Evolutionary conservation across 1,140 invertebrate species (phyloP).

Genomic region (Bombus huntii): DNA sequence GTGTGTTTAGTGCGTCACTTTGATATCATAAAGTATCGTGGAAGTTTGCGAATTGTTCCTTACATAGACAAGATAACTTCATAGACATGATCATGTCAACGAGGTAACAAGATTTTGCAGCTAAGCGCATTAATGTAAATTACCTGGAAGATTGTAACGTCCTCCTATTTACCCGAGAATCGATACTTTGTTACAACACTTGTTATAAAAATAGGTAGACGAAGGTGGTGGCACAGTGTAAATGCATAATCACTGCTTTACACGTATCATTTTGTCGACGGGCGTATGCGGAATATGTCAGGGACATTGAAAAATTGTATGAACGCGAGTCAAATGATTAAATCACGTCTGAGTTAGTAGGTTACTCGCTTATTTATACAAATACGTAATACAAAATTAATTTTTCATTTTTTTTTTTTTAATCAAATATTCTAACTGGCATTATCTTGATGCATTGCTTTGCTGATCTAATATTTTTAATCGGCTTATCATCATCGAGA

Average conservation of each 20-base stretch:
- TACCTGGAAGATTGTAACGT: constrained; percentile 56
- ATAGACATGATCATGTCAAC: constrained; percentile 49
- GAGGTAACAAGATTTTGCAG: constrained; percentile 30
- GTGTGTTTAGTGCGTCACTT: not conserved
- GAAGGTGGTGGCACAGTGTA: not conserved
- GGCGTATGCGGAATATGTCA: not conserved
- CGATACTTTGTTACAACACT: constrained; percentile 1
- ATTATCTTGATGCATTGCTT: not conserved
- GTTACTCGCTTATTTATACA: not conserved
- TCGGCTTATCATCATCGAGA: not conserved
- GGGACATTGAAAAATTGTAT: not conserved
- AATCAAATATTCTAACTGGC: not conserved
- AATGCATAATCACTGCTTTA: not conserved
- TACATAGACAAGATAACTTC: constrained; percentile 34
- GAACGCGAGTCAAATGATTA: not conserved
- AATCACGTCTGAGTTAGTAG: not conserved
- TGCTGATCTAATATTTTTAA: too few species aligned
- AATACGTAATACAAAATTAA: too few species aligned
- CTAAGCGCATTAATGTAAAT: constrained; percentile 63
- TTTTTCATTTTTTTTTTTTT: too few species aligned
- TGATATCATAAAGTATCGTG: not conserved
- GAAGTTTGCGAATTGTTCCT: constrained; percentile 36
- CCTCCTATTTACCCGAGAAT: constrained; percentile 18
- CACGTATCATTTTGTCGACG: not conserved
- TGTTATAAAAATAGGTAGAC: constrained; percentile 9